phyloP scores from a whole-genome alignment of 2,113 vertebrate species.

The Diadophis punctatus region DNA sequence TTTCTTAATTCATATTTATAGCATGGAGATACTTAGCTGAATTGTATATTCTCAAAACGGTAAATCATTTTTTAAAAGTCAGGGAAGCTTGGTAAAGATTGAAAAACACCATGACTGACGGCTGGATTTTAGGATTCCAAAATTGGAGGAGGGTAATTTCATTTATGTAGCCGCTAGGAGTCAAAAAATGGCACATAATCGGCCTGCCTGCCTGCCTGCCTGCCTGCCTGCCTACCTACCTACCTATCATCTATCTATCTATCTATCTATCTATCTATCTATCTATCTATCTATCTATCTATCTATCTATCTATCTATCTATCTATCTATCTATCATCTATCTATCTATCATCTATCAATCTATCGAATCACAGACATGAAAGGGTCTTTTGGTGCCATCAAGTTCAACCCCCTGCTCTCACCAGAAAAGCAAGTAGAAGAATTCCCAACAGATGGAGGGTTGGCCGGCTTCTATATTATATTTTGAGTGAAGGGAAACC shows the following conservation, averaged over 20 bases:
- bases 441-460: background rate
- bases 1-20: background rate
- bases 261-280: background rate
- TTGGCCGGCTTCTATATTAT: background rate
- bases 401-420: background rate
- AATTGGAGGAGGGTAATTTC: background rate
- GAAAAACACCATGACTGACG: background rate
- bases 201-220: background rate
- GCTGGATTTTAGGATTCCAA: background rate
- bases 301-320: too few relatives aligned
- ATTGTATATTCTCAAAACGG: background rate
- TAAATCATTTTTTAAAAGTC: background rate
- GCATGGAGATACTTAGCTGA: background rate
- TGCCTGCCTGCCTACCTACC: too few relatives aligned
- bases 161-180: background rate
- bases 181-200: background rate
- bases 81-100: background rate
- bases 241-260: rapidly evolving
- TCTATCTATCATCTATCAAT: background rate
- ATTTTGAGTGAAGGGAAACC: background rate
- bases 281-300: background rate
- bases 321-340: rapidly evolving
- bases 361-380: background rate
- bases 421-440: background rate
- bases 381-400: background rate